Percentiles rank a stretch among this genome's conserved stretches.
These are phyloP conservation scores for Clinocottus analis DNA, from an alignment of 2,113 vertebrate species.

Conservation along the genomic window DNA sequence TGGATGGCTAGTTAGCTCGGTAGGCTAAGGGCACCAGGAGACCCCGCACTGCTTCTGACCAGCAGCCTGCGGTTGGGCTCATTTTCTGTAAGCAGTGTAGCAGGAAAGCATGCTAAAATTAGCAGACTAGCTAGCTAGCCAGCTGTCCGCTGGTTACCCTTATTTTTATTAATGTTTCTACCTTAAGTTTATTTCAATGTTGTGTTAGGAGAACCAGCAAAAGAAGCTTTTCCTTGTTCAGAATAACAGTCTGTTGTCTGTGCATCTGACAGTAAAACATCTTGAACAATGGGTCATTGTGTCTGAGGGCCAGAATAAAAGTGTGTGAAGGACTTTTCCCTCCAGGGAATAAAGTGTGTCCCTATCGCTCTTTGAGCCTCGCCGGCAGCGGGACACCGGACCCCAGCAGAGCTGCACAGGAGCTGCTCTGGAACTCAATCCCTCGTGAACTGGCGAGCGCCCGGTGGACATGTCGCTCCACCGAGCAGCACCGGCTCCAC, in stretches of 20 bases:
- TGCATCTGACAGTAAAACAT: no score
- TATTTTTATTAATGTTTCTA: no score
- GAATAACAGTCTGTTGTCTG: no score
- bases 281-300: not conserved
- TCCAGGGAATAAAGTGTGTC: conserved; percentile 49
- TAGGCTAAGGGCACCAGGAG: not conserved
- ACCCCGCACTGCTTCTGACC: not conserved
- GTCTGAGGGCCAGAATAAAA: not conserved
- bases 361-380: conserved; percentile 41
- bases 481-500: conserved; percentile 17
- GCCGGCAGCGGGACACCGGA: conserved; percentile 42
- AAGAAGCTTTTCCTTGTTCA: no score
- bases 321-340: conserved; percentile 31
- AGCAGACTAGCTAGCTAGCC: no score
- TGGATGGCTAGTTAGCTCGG: not conserved
- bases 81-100: no score
- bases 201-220: no score
- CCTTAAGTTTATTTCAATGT: no score
- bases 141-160: no score
- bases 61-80: no score
- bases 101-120: not conserved
- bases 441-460: not conserved
- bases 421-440: conserved; percentile 43
- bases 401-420: conserved; percentile 3
- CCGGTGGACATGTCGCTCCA: conserved; percentile 1